Evolutionary conservation across 2,113 vertebrate genomes (phyloP).

Genomic region (Eurystomus gularis): DNA sequence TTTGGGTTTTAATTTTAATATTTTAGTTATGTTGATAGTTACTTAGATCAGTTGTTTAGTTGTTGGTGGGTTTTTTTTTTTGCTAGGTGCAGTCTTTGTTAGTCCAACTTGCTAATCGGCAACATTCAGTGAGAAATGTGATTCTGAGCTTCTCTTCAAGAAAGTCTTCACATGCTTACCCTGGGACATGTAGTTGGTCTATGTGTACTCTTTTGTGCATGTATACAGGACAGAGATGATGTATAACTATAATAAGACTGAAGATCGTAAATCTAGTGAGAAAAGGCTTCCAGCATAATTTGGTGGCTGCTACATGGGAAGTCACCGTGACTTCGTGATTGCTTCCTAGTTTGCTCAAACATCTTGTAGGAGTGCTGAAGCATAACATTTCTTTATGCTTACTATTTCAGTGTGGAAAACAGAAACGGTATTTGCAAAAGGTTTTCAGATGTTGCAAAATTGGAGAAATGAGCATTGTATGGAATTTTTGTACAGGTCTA

Average conservation of each 20-base stretch:
- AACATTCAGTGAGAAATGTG: neutral
- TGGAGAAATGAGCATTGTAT: neutral
- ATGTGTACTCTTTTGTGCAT: neutral
- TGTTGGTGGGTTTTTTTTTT: neutral
- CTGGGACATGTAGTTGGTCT: neutral
- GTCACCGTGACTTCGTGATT: neutral
- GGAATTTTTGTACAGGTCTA: neutral
- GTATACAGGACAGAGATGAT: neutral
- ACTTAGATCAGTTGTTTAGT: neutral
- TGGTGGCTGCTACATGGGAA: neutral
- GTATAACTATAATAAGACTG: neutral
- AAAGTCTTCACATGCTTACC: neutral
- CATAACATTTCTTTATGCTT: neutral
- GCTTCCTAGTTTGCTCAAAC: neutral
- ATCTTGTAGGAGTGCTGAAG: neutral
- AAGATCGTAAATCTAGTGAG: neutral
- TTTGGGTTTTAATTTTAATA: neutral
- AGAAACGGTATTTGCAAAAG: neutral
- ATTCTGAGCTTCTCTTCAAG: neutral
- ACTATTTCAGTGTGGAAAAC: neutral
- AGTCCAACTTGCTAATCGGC: neutral
- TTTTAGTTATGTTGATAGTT: neutral
- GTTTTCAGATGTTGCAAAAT: neutral
- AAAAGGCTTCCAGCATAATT: neutral
- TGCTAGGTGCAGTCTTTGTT: neutral